Percentiles rank a stretch among this genome's conserved stretches.
These are phyloP conservation scores for Ochropacha duplaris DNA, from an alignment of 2,888 invertebrate genomes.

Conservation along the genomic window DNA sequence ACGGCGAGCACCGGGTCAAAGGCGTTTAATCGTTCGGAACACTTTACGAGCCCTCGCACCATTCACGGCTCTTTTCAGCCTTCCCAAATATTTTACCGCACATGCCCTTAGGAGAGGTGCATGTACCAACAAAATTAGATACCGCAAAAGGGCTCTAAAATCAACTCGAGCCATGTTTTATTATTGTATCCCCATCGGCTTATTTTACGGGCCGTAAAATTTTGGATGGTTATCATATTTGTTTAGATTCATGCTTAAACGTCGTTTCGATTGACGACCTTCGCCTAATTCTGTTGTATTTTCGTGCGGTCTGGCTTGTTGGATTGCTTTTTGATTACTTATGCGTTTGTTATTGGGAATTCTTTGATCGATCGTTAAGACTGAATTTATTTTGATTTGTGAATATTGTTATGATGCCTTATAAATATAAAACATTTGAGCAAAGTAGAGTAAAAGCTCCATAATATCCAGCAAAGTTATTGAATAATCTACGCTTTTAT, in stretches of 20 bases:
- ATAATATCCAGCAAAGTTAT: too few species aligned
- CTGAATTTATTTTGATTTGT: too few species aligned
- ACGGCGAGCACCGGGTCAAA: conserved; percentile 44
- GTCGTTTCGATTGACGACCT: conserved; percentile 29
- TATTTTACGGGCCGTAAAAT: conserved; percentile 50
- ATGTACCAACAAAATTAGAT: conserved; percentile 44
- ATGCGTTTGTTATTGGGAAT: conserved; percentile 14
- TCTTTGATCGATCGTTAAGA: conserved; percentile 14
- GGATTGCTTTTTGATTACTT: conserved; percentile 31
- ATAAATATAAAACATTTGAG: too few species aligned
- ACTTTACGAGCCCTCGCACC: conserved; percentile 54
- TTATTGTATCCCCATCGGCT: conserved; percentile 32
- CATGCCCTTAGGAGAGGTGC: conserved; percentile 30
- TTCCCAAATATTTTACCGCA: conserved; percentile 35
- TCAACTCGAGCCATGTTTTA: conserved; percentile 36
- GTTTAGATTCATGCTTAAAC: conserved; percentile 40
- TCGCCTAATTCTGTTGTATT: conserved; percentile 12
- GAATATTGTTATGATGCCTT: too few species aligned
- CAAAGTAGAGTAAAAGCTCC: too few species aligned
- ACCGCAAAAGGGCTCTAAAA: conserved; percentile 35
- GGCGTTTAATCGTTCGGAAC: conserved; percentile 64
- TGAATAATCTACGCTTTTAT: background rate
- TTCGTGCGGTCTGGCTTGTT: conserved; percentile 23
- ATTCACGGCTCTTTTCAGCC: conserved; percentile 31
- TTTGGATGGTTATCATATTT: conserved; percentile 37